Percentiles rank a stretch among this genome's conserved stretches.
Conservation (phyloP, 2,113 vertebrate genomes). For the Vulpes lagopus region DNA sequence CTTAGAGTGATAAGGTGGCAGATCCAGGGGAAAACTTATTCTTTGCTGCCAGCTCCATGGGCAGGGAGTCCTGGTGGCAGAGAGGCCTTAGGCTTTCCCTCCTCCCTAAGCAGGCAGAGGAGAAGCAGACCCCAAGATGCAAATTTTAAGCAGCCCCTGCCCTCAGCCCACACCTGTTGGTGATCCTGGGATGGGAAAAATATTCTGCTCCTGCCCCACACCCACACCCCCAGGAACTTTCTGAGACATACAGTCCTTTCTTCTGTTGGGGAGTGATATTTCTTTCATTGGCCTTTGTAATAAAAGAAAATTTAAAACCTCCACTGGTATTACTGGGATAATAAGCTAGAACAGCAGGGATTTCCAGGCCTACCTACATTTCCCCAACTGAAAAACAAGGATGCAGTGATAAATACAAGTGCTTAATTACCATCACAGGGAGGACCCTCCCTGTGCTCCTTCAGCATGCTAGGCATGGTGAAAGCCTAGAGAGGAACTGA, state of each 20-base stretch:
- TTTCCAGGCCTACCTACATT: neutral
- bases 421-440: too few species aligned
- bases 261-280: conserved; percentile 76
- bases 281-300: conserved; percentile 83
- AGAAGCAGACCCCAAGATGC: neutral
- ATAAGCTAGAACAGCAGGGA: neutral
- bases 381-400: neutral
- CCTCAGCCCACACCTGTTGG: neutral
- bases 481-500: neutral
- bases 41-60: neutral
- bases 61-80: neutral
- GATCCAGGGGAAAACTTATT: neutral
- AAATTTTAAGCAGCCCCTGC: rapidly evolving
- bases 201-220: neutral
- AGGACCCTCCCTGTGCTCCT: neutral
- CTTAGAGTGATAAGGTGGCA: neutral
- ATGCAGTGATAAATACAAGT: neutral
- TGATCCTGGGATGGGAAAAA: too few species aligned
- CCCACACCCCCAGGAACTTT: neutral
- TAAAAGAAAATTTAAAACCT: conserved; percentile 62
- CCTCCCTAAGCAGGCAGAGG: neutral
- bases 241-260: conserved; percentile 24
- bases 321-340: neutral
- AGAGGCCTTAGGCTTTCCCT: neutral
- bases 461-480: rapidly evolving